These are phyloP conservation scores for Choreutis nemorana DNA, from an alignment of 2,888 invertebrate genomes.

Conservation along the genomic window DNA sequence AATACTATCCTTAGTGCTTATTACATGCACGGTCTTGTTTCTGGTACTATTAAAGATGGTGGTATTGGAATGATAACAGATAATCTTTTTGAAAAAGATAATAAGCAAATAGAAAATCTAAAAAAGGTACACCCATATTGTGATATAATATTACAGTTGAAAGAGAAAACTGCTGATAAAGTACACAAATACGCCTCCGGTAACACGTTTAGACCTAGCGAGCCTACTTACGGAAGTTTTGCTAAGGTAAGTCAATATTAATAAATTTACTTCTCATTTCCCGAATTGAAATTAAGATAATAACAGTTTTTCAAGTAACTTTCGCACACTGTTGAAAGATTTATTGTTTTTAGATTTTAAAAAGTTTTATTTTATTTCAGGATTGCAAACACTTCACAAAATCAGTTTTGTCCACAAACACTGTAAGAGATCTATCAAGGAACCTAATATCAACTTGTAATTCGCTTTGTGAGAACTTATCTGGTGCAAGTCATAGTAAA, in stretches of 20 bases:
- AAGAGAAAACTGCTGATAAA: slow-evolving; percentile 32
- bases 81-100: slow-evolving; percentile 22
- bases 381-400: slow-evolving; percentile 56
- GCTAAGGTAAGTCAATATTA: slow-evolving; percentile 49
- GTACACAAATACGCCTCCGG: slow-evolving; percentile 55
- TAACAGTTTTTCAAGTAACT: neutral
- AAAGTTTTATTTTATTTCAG: slow-evolving; percentile 25
- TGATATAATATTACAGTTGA: slow-evolving; percentile 36
- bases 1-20: slow-evolving; percentile 64
- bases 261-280: too few relatives aligned
- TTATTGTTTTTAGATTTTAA: slow-evolving; percentile 3
- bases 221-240: slow-evolving; percentile 56
- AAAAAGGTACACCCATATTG: slow-evolving; percentile 56
- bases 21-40: slow-evolving; percentile 53
- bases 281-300: too few relatives aligned
- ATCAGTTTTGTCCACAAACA: slow-evolving; percentile 40
- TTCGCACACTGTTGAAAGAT: slow-evolving; percentile 3
- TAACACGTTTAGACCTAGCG: slow-evolving; percentile 62
- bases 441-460: slow-evolving; percentile 25
- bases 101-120: slow-evolving; percentile 20
- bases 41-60: slow-evolving; percentile 33
- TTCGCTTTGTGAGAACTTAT: slow-evolving; percentile 19
- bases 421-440: slow-evolving; percentile 23
- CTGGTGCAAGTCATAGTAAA: slow-evolving; percentile 14
- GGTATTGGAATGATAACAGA: slow-evolving; percentile 30